Base-by-base conservation (phyloP, 1,140 invertebrate genomes). In the Heliothis subflexa region DNA sequence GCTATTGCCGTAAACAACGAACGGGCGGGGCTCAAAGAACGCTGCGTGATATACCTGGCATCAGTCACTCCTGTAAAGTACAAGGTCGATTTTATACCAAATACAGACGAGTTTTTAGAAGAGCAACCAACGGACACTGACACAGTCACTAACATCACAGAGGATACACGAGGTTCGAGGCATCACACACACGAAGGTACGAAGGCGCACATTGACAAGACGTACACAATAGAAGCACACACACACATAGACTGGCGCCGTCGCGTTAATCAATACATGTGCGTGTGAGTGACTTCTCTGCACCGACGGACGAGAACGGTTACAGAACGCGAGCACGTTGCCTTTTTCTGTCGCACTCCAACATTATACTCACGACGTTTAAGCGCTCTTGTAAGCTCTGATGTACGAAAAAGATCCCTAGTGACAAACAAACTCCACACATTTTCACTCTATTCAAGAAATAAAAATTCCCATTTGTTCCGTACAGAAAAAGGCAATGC, bases 201-300 rank as follows among this genome's bases (percentile, higher is more conserved):
- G 80, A 77, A 79, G 84, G 81, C 86, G 87, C 80, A 78, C 83
- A 87, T 83, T 84, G 82, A 89, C 80, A 87, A 87, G 85, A 87
- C 62, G 33, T 68, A 92, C 89, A 90, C 91, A 85, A 86, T 88
- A 84, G 90, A 91, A 87, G 90, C 91, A 92, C 90, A 94, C 91
- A 92, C 88, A 91, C 89, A 87, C 78, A 66, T 66, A 89, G 86
- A 91, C 84, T 89, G 89, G 89, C 91, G 92, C 91, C 90, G 88
- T 91, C 90, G 91, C 92, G 85, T 90, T 93, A 95, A 95, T 95
- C 94, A 95, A 95, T 95, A 95, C 94, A 95, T 95, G 94, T 95
- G 94, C 93, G 94, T 94, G 94, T 95, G 94, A 94, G 92, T 94
- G 92, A 93, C 85, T 86, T 86, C 83, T 86, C 84, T 86, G 83